A percentile compares a stretch with the other conserved stretches of the same genome.
Conservation (phyloP, 2,797 vertebrate species). For the Peromyscus attwateri region DNA sequence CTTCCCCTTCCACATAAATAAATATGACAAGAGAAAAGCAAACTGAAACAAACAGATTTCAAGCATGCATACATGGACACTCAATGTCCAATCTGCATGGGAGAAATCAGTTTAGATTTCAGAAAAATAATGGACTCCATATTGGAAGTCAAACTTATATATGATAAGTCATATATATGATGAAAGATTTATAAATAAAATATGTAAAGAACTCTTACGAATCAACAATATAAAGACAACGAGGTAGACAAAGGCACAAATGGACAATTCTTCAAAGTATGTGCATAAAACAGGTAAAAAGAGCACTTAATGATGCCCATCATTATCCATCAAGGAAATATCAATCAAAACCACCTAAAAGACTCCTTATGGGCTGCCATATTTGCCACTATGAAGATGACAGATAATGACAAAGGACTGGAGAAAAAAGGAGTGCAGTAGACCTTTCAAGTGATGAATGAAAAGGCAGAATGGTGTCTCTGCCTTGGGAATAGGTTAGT, state of each 20-base stretch:
- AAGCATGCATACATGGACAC: not conserved
- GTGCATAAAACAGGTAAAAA: not conserved
- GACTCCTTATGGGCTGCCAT: not conserved
- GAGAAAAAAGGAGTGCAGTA: accelerated
- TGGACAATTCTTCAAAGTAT: not conserved
- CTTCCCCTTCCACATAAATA: not conserved
- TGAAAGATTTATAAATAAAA: not conserved
- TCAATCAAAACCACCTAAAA: not conserved
- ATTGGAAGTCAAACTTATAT: not conserved
- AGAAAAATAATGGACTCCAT: not conserved
- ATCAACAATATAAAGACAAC: not conserved
- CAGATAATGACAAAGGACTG: not conserved
- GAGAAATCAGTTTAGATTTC: not conserved
- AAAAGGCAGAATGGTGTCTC: not conserved
- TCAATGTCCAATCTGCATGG: not conserved
- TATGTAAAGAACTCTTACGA: not conserved
- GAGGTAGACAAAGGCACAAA: not conserved
- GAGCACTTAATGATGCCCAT: not conserved
- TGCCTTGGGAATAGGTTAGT: not conserved
- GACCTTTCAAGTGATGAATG: not conserved
- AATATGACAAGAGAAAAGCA: not conserved
- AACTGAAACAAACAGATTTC: not conserved
- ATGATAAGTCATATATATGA: not conserved
- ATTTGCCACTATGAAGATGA: not conserved
- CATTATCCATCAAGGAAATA: not conserved